These are phyloP conservation scores for Formicarius rufipectus DNA, from an alignment of 2,113 vertebrate species.

Conservation along the genomic window DNA sequence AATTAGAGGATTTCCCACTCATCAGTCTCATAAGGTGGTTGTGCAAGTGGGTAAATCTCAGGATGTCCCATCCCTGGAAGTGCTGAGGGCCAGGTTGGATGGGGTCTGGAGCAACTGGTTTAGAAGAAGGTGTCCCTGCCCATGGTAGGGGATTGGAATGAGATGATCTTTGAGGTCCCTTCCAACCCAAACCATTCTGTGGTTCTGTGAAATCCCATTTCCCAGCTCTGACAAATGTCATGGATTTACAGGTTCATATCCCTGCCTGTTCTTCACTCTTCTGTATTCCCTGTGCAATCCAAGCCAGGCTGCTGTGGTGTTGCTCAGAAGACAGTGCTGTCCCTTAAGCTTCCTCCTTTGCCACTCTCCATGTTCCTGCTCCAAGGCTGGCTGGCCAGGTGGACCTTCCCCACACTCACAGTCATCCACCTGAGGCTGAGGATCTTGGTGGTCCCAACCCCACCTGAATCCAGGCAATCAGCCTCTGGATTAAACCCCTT, in stretches of 20 bases:
- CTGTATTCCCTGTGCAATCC: neutral
- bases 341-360: neutral
- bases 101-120: neutral
- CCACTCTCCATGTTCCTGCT: neutral
- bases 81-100: too few relatives aligned
- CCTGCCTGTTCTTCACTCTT: neutral
- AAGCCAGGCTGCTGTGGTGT: neutral
- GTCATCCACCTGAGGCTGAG: neutral
- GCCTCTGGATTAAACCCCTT: neutral
- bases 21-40: accelerated
- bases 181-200: accelerated
- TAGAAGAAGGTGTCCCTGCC: neutral
- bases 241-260: neutral
- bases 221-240: neutral
- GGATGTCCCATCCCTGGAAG: neutral
- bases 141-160: neutral
- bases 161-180: neutral
- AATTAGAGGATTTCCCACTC: neutral
- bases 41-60: neutral
- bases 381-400: neutral
- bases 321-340: neutral
- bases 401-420: neutral
- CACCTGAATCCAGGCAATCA: neutral
- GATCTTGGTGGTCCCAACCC: neutral
- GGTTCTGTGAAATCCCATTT: neutral